Evolutionary conservation across 2,888 invertebrate species (phyloP), one percentile per base, ranked within the genome.

Genomic region (Eulithis testata): DNA sequence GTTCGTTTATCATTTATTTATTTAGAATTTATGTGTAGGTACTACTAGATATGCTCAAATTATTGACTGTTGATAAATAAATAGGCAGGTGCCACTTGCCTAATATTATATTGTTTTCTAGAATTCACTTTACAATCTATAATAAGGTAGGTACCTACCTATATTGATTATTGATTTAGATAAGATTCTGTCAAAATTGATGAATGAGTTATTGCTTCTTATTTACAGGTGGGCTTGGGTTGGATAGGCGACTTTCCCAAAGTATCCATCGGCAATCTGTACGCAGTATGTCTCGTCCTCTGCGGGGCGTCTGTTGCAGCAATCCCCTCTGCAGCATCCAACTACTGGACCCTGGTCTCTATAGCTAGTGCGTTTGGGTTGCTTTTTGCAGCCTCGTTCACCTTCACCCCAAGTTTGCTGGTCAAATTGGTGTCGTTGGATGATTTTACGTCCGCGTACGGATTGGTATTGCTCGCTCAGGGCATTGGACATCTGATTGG

Each of bases 401-500:
- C 98, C 0, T 96, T 98, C 74, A 98, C 98, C 0, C 97, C 98
- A 0, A 97, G 97, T 78, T 95, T 99, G 76, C 90, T 98, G 73
- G 97, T 98, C 52, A 96, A 97, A 80, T 91, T 98, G 77, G 96
- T 98, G 44, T 97, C 98, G 5, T 89, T 99, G 82, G 98, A 98
- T 82, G 95, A 97, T 73, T 98, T 99, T 84, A 98, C 98, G 5
- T 96, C 96, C 70, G 98, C 98, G 11, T 99, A 98, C 86, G 99
- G 99, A 14, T 88, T 99, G 75, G 95, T 97, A 73, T 91, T 98
- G 76, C 91, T 99, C 62, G 97, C 97, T 67, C 98, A 99, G 88
- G 99, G 99, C 11, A 95, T 99, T 69, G 98, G 98, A 4, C 98
- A 98, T 91, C 94, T 99, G 55, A 94, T 97, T 68, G 99, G 99